Percentiles rank a stretch among this genome's conserved stretches.
Evolutionary conservation across 2,113 vertebrate species (phyloP).

Genomic region (Seriola quinqueradiata): DNA sequence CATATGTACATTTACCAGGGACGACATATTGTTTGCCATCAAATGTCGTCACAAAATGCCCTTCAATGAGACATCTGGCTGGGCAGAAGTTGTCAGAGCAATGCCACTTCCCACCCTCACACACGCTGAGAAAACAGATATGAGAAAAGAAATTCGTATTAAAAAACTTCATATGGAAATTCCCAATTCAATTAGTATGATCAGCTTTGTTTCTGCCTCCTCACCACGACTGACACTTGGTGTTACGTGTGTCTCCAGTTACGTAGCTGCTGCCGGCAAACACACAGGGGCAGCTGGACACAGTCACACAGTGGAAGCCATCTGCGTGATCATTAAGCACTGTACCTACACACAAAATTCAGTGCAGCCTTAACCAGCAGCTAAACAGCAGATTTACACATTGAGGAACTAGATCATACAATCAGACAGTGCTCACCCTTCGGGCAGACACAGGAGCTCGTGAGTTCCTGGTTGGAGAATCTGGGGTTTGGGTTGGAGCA

Average conservation of each 20-base stretch:
- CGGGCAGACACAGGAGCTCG: constrained; percentile 76
- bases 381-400: not conserved
- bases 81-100: constrained; percentile 72
- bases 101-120: constrained; percentile 71
- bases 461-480: constrained; percentile 9
- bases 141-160: not conserved
- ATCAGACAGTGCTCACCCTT: constrained; percentile 45
- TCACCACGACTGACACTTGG: constrained; percentile 82
- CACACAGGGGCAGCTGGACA: constrained; percentile 72
- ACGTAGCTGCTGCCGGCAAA: constrained; percentile 59
- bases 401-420: not conserved
- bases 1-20: constrained; percentile 76
- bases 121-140: constrained; percentile 64
- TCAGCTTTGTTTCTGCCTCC: not conserved
- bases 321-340: constrained; percentile 72
- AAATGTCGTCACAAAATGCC: constrained; percentile 79
- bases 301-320: constrained; percentile 53
- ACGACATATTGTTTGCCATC: constrained; percentile 81
- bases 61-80: constrained; percentile 73
- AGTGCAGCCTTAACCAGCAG: not conserved
- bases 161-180: not conserved
- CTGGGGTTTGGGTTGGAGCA: constrained; percentile 73
- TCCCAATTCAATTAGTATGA: not conserved
- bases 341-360: constrained; percentile 50
- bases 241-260: constrained; percentile 44